Evolutionary conservation across 1,140 invertebrate genomes (phyloP), one percentile per base, ranked within the genome.

Genomic region (Drosophila pseudoobscura): DNA sequence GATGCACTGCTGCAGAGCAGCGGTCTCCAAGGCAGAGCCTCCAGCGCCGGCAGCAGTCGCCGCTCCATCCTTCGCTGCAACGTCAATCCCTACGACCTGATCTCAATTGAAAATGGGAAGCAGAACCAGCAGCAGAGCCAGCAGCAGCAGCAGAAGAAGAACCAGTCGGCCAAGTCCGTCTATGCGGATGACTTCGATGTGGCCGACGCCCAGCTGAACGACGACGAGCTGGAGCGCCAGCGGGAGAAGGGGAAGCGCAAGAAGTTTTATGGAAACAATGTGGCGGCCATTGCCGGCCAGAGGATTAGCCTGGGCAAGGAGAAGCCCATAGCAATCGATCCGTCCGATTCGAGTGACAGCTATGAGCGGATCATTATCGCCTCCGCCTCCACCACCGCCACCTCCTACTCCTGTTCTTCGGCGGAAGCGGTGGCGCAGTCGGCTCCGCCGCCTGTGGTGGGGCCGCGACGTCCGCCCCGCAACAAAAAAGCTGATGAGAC

Each of bases 61-160:
- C 94, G 94, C 50, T 97, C 96, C 17, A 97, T 97, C 64, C 92
- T 97, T 13, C 95, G 96, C 79, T 97, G 96, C 91, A 94, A 97
- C 84, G 95, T 97, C 11, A 97, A 96, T 92, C 96, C 96, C 5
- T 97, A 97, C 79, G 95, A 96, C 52, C 92, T 97, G 64, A 94
- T 97, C 89, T 91, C 91, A 91, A 83, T 75, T 56, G 80, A 90
- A 72, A 73, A 59, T 43, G 70, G 59, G 49, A 78, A 63, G 53
- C 64, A 77, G 50, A 59, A 39, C 31, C 31, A 31, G 6, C 52
- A 29, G 50, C 57, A 55, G 50, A 24, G 11, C 44, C 52, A 35
- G 22, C 53, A 13, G 51, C 45, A 24, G 3, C 53, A 68, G 61
- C 60, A 51, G 9, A 26, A 46, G 41, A 60, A 52, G 44, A 39